These are phyloP conservation scores for Boleophthalmus pectinirostris DNA, from an alignment of 2,113 vertebrate genomes.

Conservation along the genomic window DNA sequence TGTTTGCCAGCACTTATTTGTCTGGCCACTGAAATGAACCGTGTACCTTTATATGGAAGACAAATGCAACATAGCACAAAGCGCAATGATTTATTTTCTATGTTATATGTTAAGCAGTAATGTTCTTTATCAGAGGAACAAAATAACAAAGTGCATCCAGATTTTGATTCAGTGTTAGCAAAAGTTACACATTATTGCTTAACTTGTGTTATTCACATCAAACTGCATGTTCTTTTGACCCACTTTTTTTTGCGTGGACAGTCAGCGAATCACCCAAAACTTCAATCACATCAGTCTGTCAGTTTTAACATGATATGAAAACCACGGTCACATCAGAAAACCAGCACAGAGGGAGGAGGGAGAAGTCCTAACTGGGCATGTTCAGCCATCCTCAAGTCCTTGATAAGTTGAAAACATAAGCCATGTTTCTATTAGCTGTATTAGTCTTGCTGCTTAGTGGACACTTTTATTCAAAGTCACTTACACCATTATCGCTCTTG, in stretches of 20 bases:
- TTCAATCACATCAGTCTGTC: background rate
- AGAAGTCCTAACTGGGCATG: constrained; percentile 28
- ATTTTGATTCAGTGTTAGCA: background rate
- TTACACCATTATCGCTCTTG: constrained; percentile 68
- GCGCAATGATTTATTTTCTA: background rate
- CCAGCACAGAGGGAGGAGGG: constrained; percentile 11
- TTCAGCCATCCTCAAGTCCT: constrained; percentile 56
- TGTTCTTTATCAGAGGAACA: background rate
- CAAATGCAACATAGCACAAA: background rate
- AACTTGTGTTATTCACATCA: background rate
- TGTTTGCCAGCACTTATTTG: background rate
- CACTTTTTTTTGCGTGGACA: background rate
- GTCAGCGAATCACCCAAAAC: background rate
- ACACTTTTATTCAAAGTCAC: constrained; percentile 77
- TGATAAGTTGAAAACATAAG: constrained; percentile 65
- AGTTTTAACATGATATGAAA: constrained; percentile 1
- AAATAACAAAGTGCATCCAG: background rate
- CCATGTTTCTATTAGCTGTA: constrained; percentile 68
- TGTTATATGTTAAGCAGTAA: background rate
- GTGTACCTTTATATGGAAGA: background rate
- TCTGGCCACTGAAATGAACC: too few species aligned
- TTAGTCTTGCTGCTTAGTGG: constrained; percentile 73
- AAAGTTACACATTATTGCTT: background rate
- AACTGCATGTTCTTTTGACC: background rate
- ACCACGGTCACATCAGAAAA: background rate